Base-by-base conservation (phyloP, 2,888 invertebrate genomes). In the Ceramica pisi region DNA sequence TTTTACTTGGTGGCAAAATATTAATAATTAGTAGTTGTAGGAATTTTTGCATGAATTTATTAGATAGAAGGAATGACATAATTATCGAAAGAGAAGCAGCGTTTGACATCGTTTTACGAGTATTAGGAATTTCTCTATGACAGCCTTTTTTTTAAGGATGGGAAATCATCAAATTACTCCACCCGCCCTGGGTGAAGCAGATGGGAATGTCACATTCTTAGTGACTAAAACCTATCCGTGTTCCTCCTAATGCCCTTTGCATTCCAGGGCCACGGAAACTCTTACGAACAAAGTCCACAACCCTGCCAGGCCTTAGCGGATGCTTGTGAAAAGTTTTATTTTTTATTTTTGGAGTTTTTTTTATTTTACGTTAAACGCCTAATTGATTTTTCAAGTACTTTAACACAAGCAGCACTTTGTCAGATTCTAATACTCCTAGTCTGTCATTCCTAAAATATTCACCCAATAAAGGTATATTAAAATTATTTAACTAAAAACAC, bases 401-500 rank as follows among this genome's bases (percentile, higher is more conserved):
- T 38, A 38, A 7, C 7, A 1, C 12, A 38, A 38, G 10, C 12
- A 38, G 38, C 38, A 3, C 38, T 38, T 38, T 10, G 38, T 38
- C 38, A 38, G 9, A 38, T 38, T 8, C 5, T 16, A 26, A 14
- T 46, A 48, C 9, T 48, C 0, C 19, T 1, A 12, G 1, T 10
- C 10, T 1, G 16, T 46, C 19, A 19, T 55, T 19, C 1, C 9
- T 16, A 6, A 44, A 50, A n/a, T 4, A 60, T n/a, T 1, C 26
- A 44, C 19, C 35, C 5, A 53, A 62, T 46, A 38, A 26, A 23
- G 16, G 5, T 9, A 6, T 23, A 56, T n/a, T 59, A 26, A 19
- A 41, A 44, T 26, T 46, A 21, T 2, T 12, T 9, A 8, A 16
- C n/a, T 31, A 61, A 75, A 70, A 35, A 46, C 64, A 51, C n/a